Conservation (phyloP, 1,140 invertebrate genomes). For the Contarinia nasturtii region DNA sequence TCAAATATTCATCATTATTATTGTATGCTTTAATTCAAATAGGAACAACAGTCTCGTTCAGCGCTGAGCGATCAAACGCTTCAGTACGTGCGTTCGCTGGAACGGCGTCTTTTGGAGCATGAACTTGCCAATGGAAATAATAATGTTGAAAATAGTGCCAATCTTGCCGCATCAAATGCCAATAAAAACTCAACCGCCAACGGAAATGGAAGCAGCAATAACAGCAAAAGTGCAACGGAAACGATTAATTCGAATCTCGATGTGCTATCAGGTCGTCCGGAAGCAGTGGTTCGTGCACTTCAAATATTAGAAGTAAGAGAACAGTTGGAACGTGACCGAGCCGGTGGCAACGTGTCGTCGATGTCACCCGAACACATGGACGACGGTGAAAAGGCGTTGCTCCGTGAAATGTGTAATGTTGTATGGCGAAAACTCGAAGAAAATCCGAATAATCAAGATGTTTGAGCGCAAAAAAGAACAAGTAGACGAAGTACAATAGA, state of each 20-base stretch:
- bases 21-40: no score
- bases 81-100: constrained; percentile 72
- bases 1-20: no score
- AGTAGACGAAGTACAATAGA: no score
- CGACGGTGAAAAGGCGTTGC: constrained; percentile 79
- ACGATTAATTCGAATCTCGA: constrained; percentile 22
- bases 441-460: constrained; percentile 17
- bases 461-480: no score
- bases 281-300: constrained; percentile 75
- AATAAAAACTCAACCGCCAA: constrained; percentile 14
- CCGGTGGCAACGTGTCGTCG: constrained; percentile 26
- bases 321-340: constrained; percentile 46
- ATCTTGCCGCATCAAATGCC: constrained; percentile 6
- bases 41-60: constrained; percentile 18
- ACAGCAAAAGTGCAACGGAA: constrained; percentile 4
- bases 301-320: constrained; percentile 82
- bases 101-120: constrained; percentile 61
- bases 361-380: constrained; percentile 45
- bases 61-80: constrained; percentile 49
- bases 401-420: constrained; percentile 93
- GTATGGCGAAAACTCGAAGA: constrained; percentile 38
- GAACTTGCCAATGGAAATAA: constrained; percentile 40
- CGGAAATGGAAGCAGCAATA: constrained; percentile 29
- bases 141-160: constrained; percentile 23
- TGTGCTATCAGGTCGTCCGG: constrained; percentile 42